phyloP scores from a whole-genome alignment of 2,888 invertebrate species.

The Ceramica pisi region DNA sequence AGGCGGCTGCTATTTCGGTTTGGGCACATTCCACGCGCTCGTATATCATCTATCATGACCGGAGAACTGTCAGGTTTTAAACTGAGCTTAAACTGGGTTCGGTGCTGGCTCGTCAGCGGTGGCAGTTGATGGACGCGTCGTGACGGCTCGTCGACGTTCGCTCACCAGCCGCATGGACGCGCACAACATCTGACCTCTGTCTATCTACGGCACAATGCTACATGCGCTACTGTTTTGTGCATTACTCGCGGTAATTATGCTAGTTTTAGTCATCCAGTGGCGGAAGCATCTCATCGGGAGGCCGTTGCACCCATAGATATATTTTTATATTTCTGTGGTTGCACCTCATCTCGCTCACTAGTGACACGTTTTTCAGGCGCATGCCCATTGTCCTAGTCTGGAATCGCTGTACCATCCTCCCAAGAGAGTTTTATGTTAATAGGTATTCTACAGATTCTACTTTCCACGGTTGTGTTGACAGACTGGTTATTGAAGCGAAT shows the following conservation, averaged over 20 bases:
- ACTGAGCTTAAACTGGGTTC: constrained; percentile 83
- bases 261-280: constrained; percentile 33
- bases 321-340: too few species aligned
- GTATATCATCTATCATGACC: constrained; percentile 84
- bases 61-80: constrained; percentile 84
- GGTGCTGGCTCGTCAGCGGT: constrained; percentile 78
- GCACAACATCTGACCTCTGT: constrained; percentile 74
- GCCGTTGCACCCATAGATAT: constrained; percentile 62
- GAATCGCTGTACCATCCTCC: constrained; percentile 65
- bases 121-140: constrained; percentile 85
- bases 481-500: not conserved
- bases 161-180: constrained; percentile 71
- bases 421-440: constrained; percentile 56
- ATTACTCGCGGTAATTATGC: constrained; percentile 30
- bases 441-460: constrained; percentile 49
- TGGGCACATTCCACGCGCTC: constrained; percentile 77
- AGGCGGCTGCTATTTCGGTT: constrained; percentile 81
- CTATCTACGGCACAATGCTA: constrained; percentile 51
- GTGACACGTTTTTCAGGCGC: constrained; percentile 70
- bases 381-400: constrained; percentile 73
- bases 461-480: constrained; percentile 68
- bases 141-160: constrained; percentile 78
- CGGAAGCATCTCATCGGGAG: constrained; percentile 36
- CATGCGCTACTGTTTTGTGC: constrained; percentile 36
- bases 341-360: constrained; percentile 65